Percentiles rank a stretch among this genome's conserved stretches.
phyloP scores from a whole-genome alignment of 2,888 invertebrate species.

The Norana najaformis region DNA sequence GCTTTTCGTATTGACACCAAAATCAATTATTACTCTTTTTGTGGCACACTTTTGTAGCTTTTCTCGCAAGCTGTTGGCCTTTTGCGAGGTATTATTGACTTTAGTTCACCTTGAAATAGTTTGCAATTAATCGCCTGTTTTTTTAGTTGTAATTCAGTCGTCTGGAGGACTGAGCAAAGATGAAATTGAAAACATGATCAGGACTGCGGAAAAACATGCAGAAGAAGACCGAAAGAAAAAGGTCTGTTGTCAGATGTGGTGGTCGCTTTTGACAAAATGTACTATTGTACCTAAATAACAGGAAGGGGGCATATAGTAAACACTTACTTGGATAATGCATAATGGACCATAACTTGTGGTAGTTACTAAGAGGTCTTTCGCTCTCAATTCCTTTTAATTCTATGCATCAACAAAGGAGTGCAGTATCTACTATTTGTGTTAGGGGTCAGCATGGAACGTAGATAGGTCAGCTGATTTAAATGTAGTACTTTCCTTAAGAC shows the following conservation, averaged over 20 bases:
- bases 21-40: not conserved
- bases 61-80: not conserved
- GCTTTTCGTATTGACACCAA: not conserved
- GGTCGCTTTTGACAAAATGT: not conserved
- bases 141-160: conserved; percentile 92
- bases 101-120: not conserved
- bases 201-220: conserved; percentile 94
- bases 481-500: no score
- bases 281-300: not conserved
- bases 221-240: conserved; percentile 78
- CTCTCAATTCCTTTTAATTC: not conserved
- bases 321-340: not conserved
- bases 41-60: not conserved
- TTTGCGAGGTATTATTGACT: not conserved
- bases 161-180: conserved; percentile 98
- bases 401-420: no score
- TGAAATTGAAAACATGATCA: conserved; percentile 99
- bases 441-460: no score
- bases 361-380: not conserved
- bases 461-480: no score
- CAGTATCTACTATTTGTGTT: no score
- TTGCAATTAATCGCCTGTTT: not conserved
- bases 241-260: conserved; percentile 24
- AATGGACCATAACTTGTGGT: not conserved
- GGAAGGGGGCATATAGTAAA: no score